Conservation (phyloP, 1,140 invertebrate genomes). For the Littorina saxatilis region DNA sequence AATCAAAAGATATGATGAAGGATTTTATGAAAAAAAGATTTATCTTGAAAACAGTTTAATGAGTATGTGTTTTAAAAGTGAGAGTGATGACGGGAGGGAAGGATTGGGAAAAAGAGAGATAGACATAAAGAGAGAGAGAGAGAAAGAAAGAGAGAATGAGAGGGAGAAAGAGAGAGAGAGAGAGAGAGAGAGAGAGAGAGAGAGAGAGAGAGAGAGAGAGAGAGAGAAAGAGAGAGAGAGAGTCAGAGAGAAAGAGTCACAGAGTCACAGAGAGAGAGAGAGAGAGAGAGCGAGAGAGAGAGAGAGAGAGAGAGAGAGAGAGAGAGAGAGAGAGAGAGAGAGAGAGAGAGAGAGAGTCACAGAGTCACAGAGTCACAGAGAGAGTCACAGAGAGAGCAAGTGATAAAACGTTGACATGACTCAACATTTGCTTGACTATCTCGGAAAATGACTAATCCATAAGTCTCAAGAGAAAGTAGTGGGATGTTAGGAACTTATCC, state of each 20-base stretch:
- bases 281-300: background rate
- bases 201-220: conserved; percentile 15
- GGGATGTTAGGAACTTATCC: too few relatives aligned
- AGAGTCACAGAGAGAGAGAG: background rate
- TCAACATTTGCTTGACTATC: too few relatives aligned
- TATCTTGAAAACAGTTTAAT: too few relatives aligned
- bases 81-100: background rate
- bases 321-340: background rate
- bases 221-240: background rate
- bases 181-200: conserved; percentile 15
- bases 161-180: conserved; percentile 12
- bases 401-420: too few relatives aligned
- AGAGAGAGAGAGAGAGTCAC: background rate
- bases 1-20: too few relatives aligned
- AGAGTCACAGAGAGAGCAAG: background rate
- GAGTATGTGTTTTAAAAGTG: too few relatives aligned
- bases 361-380: background rate
- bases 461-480: too few relatives aligned
- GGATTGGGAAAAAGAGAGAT: background rate
- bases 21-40: too few relatives aligned
- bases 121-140: background rate
- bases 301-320: background rate
- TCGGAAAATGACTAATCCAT: too few relatives aligned
- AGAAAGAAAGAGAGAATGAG: background rate
- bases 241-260: background rate